phyloP scores from a whole-genome alignment of 2,888 invertebrate genomes.

The Coelogynopora nodosa region DNA sequence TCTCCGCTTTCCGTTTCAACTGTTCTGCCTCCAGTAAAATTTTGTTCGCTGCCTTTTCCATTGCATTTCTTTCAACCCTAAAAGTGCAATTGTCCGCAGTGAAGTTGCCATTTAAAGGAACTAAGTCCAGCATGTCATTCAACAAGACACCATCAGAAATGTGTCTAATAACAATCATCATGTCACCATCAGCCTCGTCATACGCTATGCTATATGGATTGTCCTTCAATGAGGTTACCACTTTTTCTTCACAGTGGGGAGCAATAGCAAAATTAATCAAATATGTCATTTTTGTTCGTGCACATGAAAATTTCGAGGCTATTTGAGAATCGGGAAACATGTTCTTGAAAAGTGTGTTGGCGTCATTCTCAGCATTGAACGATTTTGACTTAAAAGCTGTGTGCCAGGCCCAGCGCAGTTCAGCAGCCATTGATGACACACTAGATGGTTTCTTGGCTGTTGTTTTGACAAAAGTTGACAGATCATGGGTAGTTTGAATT shows the following conservation, averaged over 20 bases:
- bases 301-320: neutral
- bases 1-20: no score
- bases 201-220: neutral
- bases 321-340: neutral
- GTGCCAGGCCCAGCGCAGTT: neutral
- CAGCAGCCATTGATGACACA: neutral
- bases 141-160: neutral
- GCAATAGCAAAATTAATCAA: neutral
- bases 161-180: neutral
- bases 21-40: no score
- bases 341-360: neutral
- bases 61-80: no score
- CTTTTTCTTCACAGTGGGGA: neutral
- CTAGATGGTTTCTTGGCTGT: neutral
- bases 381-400: neutral
- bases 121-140: neutral
- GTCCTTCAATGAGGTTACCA: neutral
- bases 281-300: neutral
- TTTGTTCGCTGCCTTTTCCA: no score
- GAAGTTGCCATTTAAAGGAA: neutral
- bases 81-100: neutral
- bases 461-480: neutral
- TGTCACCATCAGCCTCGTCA: neutral
- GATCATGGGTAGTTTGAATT: neutral
- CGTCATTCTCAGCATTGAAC: neutral